Conservation (phyloP, 2,797 vertebrate species). For the Dendrocincla tyrannina region DNA sequence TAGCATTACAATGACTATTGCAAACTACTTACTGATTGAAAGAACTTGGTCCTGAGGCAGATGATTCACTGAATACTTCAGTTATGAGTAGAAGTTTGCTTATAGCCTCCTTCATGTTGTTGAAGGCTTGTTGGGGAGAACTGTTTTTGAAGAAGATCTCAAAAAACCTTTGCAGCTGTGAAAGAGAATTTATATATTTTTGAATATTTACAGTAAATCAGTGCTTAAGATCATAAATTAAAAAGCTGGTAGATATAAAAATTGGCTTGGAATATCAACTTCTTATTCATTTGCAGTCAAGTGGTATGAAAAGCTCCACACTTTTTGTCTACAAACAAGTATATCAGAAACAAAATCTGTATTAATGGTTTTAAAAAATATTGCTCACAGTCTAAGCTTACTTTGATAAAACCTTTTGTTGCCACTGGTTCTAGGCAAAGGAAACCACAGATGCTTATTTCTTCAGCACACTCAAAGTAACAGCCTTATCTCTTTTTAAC, state of each 20-base stretch:
- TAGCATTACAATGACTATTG: background rate
- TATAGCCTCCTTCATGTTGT: constrained; percentile 82
- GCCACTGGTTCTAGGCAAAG: background rate
- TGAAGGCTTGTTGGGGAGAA: constrained; percentile 79
- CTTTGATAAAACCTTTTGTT: background rate
- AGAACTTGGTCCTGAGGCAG: constrained; percentile 61
- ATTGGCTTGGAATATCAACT: background rate
- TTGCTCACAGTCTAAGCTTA: background rate
- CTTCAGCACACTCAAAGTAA: background rate
- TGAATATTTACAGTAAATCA: background rate
- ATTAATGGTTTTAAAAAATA: background rate
- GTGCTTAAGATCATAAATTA: background rate
- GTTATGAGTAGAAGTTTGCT: constrained; percentile 82
- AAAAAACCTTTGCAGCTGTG: constrained; percentile 86
- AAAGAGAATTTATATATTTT: constrained; percentile 25
- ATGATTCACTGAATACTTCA: constrained; percentile 71
- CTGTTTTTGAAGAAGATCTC: constrained; percentile 78
- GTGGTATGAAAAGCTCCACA: background rate
- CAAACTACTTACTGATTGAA: constrained; percentile 68
- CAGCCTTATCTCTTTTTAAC: background rate
- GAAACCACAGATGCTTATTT: background rate
- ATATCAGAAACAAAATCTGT: background rate
- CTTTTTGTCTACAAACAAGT: background rate
- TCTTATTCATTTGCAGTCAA: background rate
- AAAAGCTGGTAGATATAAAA: background rate